A percentile compares a stretch with the other conserved stretches of the same genome.
phyloP scores from a whole-genome alignment of 2,113 vertebrate species.

The Mus musculus region DNA sequence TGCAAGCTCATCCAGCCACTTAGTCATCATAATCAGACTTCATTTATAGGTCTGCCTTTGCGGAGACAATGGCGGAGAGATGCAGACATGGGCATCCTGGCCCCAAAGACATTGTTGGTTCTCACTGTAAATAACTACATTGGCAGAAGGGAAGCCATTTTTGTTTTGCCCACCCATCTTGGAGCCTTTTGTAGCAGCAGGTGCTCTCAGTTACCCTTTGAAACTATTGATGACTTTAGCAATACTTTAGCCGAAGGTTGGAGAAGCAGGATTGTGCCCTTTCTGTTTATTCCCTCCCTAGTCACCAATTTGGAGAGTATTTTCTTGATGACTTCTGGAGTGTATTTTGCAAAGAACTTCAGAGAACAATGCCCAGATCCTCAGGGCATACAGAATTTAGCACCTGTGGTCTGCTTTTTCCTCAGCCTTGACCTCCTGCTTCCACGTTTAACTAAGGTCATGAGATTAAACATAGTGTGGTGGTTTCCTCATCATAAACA shows the following conservation, averaged over 20 bases:
- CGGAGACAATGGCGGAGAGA: slow-evolving; percentile 13
- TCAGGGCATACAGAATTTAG: neutral
- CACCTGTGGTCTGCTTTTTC: neutral
- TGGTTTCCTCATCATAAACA: neutral
- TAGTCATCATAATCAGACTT: slow-evolving; percentile 42
- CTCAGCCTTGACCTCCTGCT: neutral
- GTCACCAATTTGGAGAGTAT: slow-evolving; percentile 4
- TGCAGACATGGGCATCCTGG: neutral
- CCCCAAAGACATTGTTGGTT: slow-evolving; percentile 19
- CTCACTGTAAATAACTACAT: neutral
- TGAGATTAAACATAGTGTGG: neutral
- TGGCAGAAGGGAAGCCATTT: neutral
- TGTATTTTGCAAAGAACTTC: neutral
- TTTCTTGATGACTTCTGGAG: neutral
- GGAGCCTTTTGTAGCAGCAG: slow-evolving; percentile 1
- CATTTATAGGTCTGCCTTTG: slow-evolving; percentile 17
- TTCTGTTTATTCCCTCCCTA: slow-evolving; percentile 40
- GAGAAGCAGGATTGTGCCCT: neutral
- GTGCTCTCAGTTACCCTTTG: slow-evolving; percentile 7
- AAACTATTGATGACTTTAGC: slow-evolving; percentile 4
- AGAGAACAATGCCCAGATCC: neutral
- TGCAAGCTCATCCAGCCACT: slow-evolving; percentile 32
- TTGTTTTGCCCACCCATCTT: neutral
- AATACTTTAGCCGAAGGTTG: neutral
- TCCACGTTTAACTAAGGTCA: neutral